Conservation (phyloP, 2,797 vertebrate genomes). For the Notolabrus celidotus region DNA sequence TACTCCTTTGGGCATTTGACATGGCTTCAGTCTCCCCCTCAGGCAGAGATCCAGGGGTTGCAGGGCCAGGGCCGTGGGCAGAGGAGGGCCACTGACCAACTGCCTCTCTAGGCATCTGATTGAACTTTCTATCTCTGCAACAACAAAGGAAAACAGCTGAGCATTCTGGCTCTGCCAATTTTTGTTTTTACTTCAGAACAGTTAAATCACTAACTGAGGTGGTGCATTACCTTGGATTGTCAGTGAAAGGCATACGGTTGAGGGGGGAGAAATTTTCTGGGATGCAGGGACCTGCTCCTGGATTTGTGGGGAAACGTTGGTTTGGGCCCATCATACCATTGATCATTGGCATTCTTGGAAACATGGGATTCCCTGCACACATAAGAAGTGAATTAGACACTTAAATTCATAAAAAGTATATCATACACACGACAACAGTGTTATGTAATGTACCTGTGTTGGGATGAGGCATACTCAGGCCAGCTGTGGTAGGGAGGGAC, state of each 20-base stretch:
- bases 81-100: conserved; percentile 87
- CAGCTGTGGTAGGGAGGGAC: conserved; percentile 82
- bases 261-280: conserved; percentile 90
- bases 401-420: not conserved
- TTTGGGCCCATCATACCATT: conserved; percentile 94
- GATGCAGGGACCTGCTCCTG: conserved; percentile 87
- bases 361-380: conserved; percentile 88
- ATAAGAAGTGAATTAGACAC: not conserved
- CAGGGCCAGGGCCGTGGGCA: conserved; percentile 69
- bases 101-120: conserved; percentile 89
- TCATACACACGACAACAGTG: not conserved
- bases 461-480: conserved; percentile 88
- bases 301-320: conserved; percentile 89
- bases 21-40: conserved; percentile 91
- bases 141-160: conserved; percentile 15
- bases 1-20: conserved; percentile 97
- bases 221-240: conserved; percentile 89
- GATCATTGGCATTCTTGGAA: conserved; percentile 94
- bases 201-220: not conserved
- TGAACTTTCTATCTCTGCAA: conserved; percentile 93
- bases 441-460: conserved; percentile 84
- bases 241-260: conserved; percentile 90
- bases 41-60: conserved; percentile 73
- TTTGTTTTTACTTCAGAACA: not conserved
- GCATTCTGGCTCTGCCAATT: not conserved